phyloP scores from a whole-genome alignment of 2,797 vertebrate species.

The Hippoglossus hippoglossus region DNA sequence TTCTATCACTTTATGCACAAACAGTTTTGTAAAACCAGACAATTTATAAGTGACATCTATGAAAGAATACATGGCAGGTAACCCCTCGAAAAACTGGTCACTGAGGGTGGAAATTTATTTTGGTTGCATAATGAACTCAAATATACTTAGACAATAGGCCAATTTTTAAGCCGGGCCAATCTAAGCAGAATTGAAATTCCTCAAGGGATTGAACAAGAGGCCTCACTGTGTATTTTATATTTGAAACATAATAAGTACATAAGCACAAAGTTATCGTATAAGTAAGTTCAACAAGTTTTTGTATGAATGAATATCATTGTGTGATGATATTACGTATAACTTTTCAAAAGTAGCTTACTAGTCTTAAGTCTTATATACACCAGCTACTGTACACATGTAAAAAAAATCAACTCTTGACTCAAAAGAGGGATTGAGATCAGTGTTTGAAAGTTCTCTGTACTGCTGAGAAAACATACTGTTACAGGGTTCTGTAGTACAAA shows the following conservation, averaged over 20 bases:
- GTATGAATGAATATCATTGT: slow-evolving; percentile 8
- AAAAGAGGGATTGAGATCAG: slow-evolving; percentile 46
- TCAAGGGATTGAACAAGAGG: no score
- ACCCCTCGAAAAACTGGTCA: neutral
- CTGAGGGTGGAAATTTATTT: no score
- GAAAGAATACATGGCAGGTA: neutral
- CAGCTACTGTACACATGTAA: slow-evolving; percentile 11
- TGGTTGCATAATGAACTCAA: no score
- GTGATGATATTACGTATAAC: neutral
- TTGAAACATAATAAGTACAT: no score
- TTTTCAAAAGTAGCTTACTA: slow-evolving; percentile 42
- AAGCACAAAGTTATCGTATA: neutral
- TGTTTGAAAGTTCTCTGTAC: slow-evolving; percentile 53
- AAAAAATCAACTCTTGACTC: neutral
- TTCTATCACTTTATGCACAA: neutral
- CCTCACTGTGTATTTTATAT: no score
- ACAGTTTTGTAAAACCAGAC: neutral
- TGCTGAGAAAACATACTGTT: neutral
- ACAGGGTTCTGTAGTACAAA: neutral
- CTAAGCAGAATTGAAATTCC: neutral
- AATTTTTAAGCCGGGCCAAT: no score
- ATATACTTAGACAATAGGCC: no score
- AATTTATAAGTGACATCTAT: neutral
- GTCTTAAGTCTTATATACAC: slow-evolving; percentile 17
- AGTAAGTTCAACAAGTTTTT: neutral